phyloP scores from a whole-genome alignment of 2,888 invertebrate species.

The Lasius fuliginosus region DNA sequence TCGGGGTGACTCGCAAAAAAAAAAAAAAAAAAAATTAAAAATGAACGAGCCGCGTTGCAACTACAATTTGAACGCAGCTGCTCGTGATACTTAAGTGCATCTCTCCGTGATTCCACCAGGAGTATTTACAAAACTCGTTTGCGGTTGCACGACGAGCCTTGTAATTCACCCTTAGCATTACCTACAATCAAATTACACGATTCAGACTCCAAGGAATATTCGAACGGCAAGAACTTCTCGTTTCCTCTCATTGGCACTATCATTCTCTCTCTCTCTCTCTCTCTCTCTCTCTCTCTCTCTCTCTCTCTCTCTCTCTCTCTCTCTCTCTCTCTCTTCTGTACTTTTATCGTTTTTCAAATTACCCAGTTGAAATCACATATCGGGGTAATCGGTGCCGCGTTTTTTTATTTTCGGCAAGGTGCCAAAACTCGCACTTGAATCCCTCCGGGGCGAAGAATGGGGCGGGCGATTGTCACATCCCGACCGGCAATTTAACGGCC shows the following conservation, averaged over 20 bases:
- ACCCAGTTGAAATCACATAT: conserved; percentile 33
- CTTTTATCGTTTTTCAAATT: conserved; percentile 47
- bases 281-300: too few relatives aligned
- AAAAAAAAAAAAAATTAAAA: neutral
- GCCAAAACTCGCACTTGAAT: conserved; percentile 34
- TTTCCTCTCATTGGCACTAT: neutral
- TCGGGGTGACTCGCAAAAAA: neutral
- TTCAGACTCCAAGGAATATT: conserved; percentile 1
- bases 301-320: too few relatives aligned
- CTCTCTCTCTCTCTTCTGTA: neutral
- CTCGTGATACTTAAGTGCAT: neutral
- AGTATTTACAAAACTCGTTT: conserved; percentile 12
- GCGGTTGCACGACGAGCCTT: conserved; percentile 13
- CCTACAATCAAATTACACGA: conserved; percentile 36
- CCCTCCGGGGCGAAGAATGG: neutral
- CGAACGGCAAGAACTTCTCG: neutral
- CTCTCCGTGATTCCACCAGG: neutral
- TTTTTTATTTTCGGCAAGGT: conserved; percentile 26
- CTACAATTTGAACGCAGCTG: neutral
- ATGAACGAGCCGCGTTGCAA: neutral
- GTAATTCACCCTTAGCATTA: neutral
- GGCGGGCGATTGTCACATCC: conserved; percentile 10
- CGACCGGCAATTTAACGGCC: conserved; percentile 36
- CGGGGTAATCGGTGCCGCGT: neutral
- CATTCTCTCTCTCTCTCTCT: too few relatives aligned